A percentile compares a stretch with the other conserved stretches of the same genome.
Conservation (phyloP, 1,140 invertebrate genomes). For the Kradibia gibbosae region DNA sequence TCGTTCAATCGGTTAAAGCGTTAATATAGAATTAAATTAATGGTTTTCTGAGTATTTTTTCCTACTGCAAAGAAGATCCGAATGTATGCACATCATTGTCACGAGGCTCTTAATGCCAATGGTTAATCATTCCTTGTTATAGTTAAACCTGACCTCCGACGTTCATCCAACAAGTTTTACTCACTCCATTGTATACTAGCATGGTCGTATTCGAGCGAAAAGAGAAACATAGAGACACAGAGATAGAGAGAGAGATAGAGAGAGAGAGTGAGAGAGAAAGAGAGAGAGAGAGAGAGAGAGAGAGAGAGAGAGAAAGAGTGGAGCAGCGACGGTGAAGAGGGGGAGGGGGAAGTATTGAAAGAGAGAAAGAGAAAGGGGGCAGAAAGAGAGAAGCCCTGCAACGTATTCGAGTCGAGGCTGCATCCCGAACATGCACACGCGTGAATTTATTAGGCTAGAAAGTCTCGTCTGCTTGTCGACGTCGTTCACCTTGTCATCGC, state of each 20-base stretch:
- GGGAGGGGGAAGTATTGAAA: background rate
- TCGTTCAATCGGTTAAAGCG: constrained; percentile 59
- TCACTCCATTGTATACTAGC: constrained; percentile 30
- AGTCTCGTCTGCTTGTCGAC: constrained; percentile 44
- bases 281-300: background rate
- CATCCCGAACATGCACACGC: background rate
- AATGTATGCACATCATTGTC: background rate
- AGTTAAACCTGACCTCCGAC: constrained; percentile 47
- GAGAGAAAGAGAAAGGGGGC: background rate
- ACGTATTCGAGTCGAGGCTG: background rate
- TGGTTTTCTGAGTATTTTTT: constrained; percentile 47
- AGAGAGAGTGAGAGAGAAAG: background rate
- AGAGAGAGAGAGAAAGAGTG: background rate
- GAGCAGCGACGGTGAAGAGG: background rate
- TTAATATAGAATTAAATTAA: constrained; percentile 69
- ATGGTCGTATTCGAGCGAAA: constrained; percentile 22
- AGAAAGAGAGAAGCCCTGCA: background rate
- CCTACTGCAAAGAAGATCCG: background rate
- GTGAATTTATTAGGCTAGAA: constrained; percentile 61
- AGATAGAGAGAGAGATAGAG: background rate
- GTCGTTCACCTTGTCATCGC: constrained; percentile 42
- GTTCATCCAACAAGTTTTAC: constrained; percentile 38
- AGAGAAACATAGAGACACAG: background rate
- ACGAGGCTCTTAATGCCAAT: constrained; percentile 43
- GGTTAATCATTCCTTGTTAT: constrained; percentile 69